Conservation (phyloP, 2,113 vertebrate genomes). For the Ptychochromis oligacanthus region DNA sequence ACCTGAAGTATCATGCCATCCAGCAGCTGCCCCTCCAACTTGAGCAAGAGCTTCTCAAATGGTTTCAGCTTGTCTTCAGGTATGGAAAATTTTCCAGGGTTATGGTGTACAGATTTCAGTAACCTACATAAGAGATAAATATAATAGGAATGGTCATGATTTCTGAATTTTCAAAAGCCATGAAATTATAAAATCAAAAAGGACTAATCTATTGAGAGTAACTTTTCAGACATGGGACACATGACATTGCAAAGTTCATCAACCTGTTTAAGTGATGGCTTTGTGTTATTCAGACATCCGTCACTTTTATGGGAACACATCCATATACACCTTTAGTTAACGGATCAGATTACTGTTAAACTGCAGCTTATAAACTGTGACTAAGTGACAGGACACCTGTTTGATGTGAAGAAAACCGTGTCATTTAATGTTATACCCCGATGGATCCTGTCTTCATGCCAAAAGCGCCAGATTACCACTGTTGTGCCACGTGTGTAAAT, state of each 20-base stretch:
- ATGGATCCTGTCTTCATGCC: too few relatives aligned
- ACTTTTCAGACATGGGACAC: too few relatives aligned
- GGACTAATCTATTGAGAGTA: too few relatives aligned
- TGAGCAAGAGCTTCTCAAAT: constrained; percentile 95
- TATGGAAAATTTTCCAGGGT: constrained; percentile 95
- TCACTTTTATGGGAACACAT: background rate
- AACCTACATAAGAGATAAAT: constrained; percentile 76
- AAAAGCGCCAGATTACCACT: too few relatives aligned
- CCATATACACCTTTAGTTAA: background rate
- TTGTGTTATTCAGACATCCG: too few relatives aligned
- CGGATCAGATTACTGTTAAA: background rate
- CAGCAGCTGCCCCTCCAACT: constrained; percentile 92
- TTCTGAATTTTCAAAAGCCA: too few relatives aligned
- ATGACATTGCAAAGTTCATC: too few relatives aligned
- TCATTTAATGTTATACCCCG: background rate
- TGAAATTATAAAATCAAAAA: too few relatives aligned
- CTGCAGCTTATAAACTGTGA: background rate
- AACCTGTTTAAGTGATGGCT: too few relatives aligned
- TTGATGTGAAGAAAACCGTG: background rate
- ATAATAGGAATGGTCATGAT: background rate
- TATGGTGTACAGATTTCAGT: constrained; percentile 97
- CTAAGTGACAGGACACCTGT: background rate
- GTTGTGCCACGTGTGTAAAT: too few relatives aligned
- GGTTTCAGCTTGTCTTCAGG: constrained; percentile 96
- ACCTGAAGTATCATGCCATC: constrained; percentile 98